Base-by-base conservation (phyloP, 2,113 vertebrate genomes). In the Camelus dromedarius region DNA sequence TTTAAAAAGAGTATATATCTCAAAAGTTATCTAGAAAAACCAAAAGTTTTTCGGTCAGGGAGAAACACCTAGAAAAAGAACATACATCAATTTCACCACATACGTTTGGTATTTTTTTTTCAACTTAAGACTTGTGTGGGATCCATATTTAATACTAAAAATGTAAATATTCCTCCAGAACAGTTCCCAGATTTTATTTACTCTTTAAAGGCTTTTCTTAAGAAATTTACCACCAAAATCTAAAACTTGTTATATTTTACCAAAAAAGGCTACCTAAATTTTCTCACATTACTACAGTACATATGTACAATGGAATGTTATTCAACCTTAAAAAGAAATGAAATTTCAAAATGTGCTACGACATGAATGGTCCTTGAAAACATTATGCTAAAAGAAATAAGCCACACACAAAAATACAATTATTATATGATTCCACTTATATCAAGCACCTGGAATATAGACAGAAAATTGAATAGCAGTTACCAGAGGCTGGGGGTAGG, bases 361-460 rank as follows among this genome's bases (percentile, higher is more conserved):
- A 60, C 24, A 80, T 22, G 24, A 60, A 58, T 73, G 5, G 26
- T 81, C 26, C 62, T 58, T 64, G 18, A 95, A 80, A 95, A 91
- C 24, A 75, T 50, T 82, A 95, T 83, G 76, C 56, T 93, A 95
- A 86, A 26, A 89, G 20, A 89, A 96, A 76, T 92, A 91, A 96
- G 48, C 24, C 28, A 73, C 20, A 91, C 5, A 60, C 56, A 88
- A 35, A 88, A 85, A 83, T 3, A 89, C 32, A 84, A 50, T 75
- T 86, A 60, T 19, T 76, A 5, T 72, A 58, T 48, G 38, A 95
- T 67, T 91, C 32, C 48, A 82, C 52, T 87, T 89, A 54, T 48
- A 62, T 66, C 7, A 91, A 38, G 11, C 75, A 80, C 10, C 28
- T 79, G 52, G n/a, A 88, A 93, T 15, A 94, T 62, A 67, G 62